Evolutionary conservation across 1,140 invertebrate genomes (phyloP).

Genomic region (Hyles vespertilio): DNA sequence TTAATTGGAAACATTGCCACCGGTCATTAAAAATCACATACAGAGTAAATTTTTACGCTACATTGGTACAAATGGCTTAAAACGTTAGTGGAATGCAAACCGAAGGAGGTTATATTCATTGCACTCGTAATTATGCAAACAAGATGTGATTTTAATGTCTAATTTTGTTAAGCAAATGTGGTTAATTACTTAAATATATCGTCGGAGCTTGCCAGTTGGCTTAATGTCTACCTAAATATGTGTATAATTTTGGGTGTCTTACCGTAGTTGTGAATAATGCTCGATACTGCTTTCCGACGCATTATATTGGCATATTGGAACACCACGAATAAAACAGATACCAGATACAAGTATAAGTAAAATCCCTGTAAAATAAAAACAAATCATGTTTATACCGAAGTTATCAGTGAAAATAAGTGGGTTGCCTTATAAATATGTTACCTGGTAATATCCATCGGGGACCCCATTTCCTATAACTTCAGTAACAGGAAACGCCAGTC

Average conservation of each 20-base stretch:
- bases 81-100: constrained; percentile 60
- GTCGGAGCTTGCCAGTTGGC: constrained; percentile 28
- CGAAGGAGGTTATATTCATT: constrained; percentile 64
- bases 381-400: not conserved
- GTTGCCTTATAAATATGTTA: constrained; percentile 31
- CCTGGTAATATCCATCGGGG: constrained; percentile 80
- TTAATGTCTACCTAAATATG: constrained; percentile 24
- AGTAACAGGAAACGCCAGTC: constrained; percentile 82
- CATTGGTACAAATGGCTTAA: constrained; percentile 54
- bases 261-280: constrained; percentile 59
- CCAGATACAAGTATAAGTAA: constrained; percentile 88
- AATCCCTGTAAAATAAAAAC: constrained; percentile 81
- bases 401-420: not conserved
- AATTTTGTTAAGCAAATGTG: constrained; percentile 69
- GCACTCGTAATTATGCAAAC: constrained; percentile 66
- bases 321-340: constrained; percentile 87
- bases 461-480: constrained; percentile 82
- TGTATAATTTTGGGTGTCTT: constrained; percentile 33
- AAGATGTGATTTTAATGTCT: constrained; percentile 73
- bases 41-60: constrained; percentile 31
- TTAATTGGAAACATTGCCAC: constrained; percentile 2
- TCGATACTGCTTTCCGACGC: constrained; percentile 61
- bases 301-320: constrained; percentile 84
- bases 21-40: constrained; percentile 25
- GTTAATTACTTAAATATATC: constrained; percentile 53